These are phyloP conservation scores for Lordiphosa andalusiaca DNA, from an alignment of 2,888 invertebrate species.

Conservation along the genomic window DNA sequence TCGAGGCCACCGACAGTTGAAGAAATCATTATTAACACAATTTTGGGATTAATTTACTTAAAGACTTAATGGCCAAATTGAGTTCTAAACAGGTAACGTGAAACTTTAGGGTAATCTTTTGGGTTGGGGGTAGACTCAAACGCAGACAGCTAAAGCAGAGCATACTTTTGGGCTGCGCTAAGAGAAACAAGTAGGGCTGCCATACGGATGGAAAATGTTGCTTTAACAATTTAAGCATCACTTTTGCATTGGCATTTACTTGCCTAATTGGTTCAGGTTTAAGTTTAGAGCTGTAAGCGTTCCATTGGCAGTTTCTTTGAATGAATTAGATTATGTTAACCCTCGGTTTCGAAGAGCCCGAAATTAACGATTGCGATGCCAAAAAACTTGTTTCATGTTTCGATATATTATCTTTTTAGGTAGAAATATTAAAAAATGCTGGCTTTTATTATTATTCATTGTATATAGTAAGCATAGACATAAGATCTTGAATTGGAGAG, in stretches of 20 bases:
- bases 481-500: no score
- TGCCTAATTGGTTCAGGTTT: background rate
- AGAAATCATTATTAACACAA: conserved; percentile 35
- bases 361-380: no score
- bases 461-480: no score
- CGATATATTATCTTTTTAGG: no score
- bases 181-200: background rate
- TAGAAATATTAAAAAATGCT: no score
- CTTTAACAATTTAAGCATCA: no score
- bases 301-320: no score
- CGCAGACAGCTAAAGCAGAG: background rate
- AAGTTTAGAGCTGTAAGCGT: no score
- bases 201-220: background rate
- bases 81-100: conserved; percentile 7
- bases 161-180: conserved; percentile 11
- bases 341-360: no score
- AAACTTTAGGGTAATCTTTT: conserved; percentile 3
- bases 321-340: no score
- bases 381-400: no score
- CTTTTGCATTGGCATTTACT: background rate
- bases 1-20: background rate
- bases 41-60: conserved; percentile 27
- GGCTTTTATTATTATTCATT: no score
- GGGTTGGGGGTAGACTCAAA: background rate
- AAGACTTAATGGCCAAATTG: conserved; percentile 24